Evolutionary conservation across 2,888 invertebrate species (phyloP).

Genomic region (Microdon myrmicae): DNA sequence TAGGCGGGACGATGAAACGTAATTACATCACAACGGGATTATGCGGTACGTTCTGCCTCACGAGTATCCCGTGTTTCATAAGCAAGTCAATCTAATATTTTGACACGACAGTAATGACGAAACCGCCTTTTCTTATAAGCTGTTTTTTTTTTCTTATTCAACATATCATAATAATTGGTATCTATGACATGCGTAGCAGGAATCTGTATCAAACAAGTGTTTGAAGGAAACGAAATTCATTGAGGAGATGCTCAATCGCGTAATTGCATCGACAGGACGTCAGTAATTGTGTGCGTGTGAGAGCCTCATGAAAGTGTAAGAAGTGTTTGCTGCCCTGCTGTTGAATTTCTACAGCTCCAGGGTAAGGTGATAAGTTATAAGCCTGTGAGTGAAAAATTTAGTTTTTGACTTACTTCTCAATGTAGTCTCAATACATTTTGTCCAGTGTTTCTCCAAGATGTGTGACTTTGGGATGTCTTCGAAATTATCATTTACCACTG

Average conservation of each 20-base stretch:
- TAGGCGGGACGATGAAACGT: too few relatives aligned
- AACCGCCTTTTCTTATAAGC: slow-evolving; percentile 35
- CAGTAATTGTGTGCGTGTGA: slow-evolving; percentile 20
- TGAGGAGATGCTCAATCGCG: slow-evolving; percentile 3
- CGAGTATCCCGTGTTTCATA: slow-evolving; percentile 20
- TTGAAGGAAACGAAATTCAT: slow-evolving; percentile 3
- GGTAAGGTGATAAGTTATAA: too few relatives aligned
- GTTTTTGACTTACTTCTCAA: too few relatives aligned
- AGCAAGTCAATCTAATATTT: slow-evolving; percentile 53
- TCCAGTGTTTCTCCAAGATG: too few relatives aligned
- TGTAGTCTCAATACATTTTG: too few relatives aligned
- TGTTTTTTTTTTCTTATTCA: slow-evolving; percentile 11
- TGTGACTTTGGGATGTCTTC: too few relatives aligned
- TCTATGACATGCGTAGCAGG: slow-evolving; percentile 16
- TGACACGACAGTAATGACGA: slow-evolving; percentile 42
- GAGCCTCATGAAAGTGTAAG: too few relatives aligned
- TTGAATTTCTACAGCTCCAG: too few relatives aligned
- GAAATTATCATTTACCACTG: too few relatives aligned
- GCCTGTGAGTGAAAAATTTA: too few relatives aligned
- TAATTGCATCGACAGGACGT: slow-evolving; percentile 42
- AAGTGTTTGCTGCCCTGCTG: too few relatives aligned
- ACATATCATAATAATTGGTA: slow-evolving; percentile 30
- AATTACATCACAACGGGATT: slow-evolving; percentile 38
- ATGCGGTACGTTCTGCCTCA: slow-evolving; percentile 17
- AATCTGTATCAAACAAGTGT: slow-evolving; percentile 41